These are phyloP conservation scores for Phylloscopus trochiloides DNA, from an alignment of 2,113 vertebrate genomes.

Conservation along the genomic window DNA sequence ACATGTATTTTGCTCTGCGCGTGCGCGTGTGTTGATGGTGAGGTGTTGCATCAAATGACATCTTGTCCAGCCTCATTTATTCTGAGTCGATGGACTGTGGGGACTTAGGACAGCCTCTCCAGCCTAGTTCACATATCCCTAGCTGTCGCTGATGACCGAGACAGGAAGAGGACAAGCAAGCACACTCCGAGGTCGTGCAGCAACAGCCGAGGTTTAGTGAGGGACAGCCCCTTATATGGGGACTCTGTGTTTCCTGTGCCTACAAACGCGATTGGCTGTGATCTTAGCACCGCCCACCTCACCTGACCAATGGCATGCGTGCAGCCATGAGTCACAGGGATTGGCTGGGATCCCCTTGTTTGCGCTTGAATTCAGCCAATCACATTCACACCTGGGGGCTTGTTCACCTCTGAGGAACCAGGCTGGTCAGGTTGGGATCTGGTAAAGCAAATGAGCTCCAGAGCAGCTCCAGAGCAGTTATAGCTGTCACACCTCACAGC, in stretches of 20 bases:
- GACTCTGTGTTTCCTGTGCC: background rate
- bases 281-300: background rate
- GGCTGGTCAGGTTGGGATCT: background rate
- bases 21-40: background rate
- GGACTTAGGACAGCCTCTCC: background rate
- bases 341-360: background rate
- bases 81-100: background rate
- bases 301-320: background rate
- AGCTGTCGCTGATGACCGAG: background rate
- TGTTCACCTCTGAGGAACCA: background rate
- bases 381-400: background rate
- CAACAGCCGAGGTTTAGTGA: background rate
- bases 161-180: background rate
- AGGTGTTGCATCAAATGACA: background rate
- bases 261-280: background rate
- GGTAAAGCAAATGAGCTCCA: fast-evolving
- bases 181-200: background rate
- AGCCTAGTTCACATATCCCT: background rate
- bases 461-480: background rate
- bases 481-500: background rate
- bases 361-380: background rate
- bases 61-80: background rate
- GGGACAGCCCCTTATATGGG: background rate
- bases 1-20: background rate
- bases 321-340: background rate